Percentiles rank a stretch among this genome's conserved stretches.
Conservation (phyloP, 2,113 vertebrate species). For the Actinemys pallida region DNA sequence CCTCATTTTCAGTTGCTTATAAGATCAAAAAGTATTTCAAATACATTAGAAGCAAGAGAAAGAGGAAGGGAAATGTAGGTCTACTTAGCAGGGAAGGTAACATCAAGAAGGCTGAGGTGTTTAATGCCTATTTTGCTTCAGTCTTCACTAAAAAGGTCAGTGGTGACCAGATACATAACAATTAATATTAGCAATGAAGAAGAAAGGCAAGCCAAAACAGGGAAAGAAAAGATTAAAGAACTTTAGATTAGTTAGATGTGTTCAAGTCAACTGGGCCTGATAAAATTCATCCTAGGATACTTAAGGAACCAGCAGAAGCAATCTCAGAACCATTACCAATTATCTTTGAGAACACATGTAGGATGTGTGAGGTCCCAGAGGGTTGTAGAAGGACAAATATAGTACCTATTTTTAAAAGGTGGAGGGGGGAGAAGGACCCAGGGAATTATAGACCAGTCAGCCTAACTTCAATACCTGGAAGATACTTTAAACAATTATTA, state of each 20-base stretch:
- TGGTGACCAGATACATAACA: too few relatives aligned
- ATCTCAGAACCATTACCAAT: background rate
- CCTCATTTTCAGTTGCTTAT: background rate
- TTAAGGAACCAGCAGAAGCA: background rate
- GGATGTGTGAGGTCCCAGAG: background rate
- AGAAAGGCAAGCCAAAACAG: too few relatives aligned
- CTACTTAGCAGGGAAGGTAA: background rate
- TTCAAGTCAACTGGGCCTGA: too few relatives aligned
- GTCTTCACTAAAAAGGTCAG: too few relatives aligned
- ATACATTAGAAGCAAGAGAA: background rate
- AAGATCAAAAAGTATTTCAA: background rate
- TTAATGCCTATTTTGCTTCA: too few relatives aligned
- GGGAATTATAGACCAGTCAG: background rate
- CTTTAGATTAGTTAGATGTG: too few relatives aligned
- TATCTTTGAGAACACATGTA: background rate
- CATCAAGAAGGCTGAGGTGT: too few relatives aligned
- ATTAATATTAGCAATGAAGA: too few relatives aligned
- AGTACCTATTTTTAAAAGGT: background rate
- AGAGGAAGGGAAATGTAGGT: background rate
- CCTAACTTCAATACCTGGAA: background rate
- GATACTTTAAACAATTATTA: background rate
- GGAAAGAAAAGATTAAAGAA: too few relatives aligned
- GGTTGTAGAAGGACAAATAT: too few relatives aligned
- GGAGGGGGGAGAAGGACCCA: too few relatives aligned
- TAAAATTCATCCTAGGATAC: too few relatives aligned